Percentiles rank a stretch among this genome's conserved stretches.
Conservation (phyloP, 1,140 invertebrate genomes). For the Nixonia krombeini region DNA sequence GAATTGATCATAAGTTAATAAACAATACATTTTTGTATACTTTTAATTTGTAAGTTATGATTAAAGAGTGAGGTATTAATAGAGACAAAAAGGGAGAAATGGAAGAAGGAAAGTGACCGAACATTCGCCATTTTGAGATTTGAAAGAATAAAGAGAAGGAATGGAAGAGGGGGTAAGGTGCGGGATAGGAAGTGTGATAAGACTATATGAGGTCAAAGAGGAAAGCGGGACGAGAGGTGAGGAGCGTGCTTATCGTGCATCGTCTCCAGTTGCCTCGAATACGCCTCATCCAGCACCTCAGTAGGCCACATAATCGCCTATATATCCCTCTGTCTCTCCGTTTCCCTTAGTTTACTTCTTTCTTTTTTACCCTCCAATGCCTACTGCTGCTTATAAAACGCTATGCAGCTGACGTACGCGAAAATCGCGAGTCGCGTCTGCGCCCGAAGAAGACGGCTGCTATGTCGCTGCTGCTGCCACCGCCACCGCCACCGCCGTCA, state of each 20-base stretch:
- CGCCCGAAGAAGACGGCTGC: background rate
- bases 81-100: background rate
- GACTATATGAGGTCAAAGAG: conserved; percentile 57
- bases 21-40: too few species aligned
- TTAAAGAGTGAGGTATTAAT: too few species aligned
- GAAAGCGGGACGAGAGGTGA: conserved; percentile 54
- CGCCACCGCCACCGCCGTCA: too few species aligned
- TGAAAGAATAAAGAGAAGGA: too few species aligned
- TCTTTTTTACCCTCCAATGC: conserved; percentile 23
- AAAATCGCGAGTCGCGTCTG: conserved; percentile 56
- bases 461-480: too few species aligned
- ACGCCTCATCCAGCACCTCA: conserved; percentile 29
- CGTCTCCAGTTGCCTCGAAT: conserved; percentile 63
- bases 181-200: conserved; percentile 38
- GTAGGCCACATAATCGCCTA: conserved; percentile 46
- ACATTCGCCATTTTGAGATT: too few species aligned
- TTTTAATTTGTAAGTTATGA: too few species aligned
- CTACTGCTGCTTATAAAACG: conserved; percentile 20
- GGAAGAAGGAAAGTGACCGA: too few species aligned
- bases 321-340: conserved; percentile 33
- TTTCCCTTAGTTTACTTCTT: conserved; percentile 40
- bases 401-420: conserved; percentile 50
- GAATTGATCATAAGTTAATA: too few species aligned
- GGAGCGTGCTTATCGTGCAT: conserved; percentile 71
- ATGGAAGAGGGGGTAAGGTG: too few species aligned